These are phyloP conservation scores for Serilophus lunatus DNA, from an alignment of 2,113 vertebrate genomes.

Conservation along the genomic window DNA sequence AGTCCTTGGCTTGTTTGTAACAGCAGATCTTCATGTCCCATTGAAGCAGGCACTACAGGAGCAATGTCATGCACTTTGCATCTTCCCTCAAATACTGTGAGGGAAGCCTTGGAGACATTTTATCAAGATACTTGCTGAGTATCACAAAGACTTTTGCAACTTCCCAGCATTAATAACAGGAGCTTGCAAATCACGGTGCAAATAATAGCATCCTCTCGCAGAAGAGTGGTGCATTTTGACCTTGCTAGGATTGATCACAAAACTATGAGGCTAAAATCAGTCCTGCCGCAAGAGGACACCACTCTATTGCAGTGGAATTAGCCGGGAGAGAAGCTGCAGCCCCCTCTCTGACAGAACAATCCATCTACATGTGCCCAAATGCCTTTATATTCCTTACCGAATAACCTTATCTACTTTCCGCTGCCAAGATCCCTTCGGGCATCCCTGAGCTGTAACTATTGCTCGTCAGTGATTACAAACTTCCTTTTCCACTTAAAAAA, in stretches of 20 bases:
- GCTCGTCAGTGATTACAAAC: neutral
- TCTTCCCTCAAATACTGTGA: neutral
- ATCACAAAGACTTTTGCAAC: neutral
- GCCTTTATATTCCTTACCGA: neutral
- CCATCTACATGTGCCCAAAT: neutral
- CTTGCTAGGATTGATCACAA: neutral
- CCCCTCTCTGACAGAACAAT: neutral
- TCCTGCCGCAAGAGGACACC: neutral
- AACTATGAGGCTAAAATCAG: neutral
- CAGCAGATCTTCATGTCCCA: neutral
- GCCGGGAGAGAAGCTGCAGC: neutral
- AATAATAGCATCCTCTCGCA: neutral
- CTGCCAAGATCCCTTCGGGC: neutral
- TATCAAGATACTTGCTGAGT: neutral
- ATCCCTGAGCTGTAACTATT: neutral
- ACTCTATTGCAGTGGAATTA: neutral
- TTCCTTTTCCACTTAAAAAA: neutral
- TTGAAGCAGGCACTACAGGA: neutral
- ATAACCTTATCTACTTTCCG: neutral
- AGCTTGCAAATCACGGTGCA: neutral
- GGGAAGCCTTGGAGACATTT: neutral
- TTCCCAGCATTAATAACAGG: neutral
- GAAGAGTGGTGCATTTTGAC: neutral
- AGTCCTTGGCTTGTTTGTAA: neutral
- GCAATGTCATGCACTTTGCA: neutral